Evolutionary conservation across 92 coral and sea anemone species (phyloP).

Genomic region (Diadumene lineata): DNA sequence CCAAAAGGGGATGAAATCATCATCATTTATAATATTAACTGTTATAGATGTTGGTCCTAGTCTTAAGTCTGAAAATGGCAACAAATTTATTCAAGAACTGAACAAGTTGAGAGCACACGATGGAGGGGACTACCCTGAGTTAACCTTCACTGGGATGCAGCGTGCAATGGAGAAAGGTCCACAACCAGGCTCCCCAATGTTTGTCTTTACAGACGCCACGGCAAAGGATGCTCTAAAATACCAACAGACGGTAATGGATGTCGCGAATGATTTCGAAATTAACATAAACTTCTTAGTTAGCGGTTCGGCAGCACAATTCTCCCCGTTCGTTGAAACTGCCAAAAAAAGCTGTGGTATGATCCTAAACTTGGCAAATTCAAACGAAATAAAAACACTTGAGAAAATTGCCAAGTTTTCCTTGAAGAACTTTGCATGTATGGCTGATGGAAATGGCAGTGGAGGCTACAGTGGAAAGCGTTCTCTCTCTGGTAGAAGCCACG

Average conservation of each 20-base stretch:
- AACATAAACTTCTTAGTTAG: conserved; percentile 73
- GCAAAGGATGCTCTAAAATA: conserved; percentile 64
- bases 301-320: conserved; percentile 3
- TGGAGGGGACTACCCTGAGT: conserved; percentile 87
- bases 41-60: not conserved
- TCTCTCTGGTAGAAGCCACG: conserved; percentile 23
- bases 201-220: conserved; percentile 84
- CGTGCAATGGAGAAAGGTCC: conserved; percentile 60
- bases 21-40: not conserved
- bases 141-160: conserved; percentile 75
- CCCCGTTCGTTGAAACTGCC: conserved; percentile 57
- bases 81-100: conserved; percentile 51
- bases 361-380: conserved; percentile 27
- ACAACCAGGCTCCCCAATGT: conserved; percentile 69
- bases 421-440: conserved; percentile 45
- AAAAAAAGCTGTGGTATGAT: conserved; percentile 68
- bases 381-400: conserved; percentile 59
- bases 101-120: conserved; percentile 47
- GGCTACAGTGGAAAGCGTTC: conserved; percentile 22
- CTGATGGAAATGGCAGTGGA: conserved; percentile 17
- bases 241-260: conserved; percentile 15
- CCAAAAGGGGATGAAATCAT: not conserved
- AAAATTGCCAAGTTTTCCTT: conserved; percentile 43
- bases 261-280: conserved; percentile 36
- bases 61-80: conserved; percentile 7